These are phyloP conservation scores for Amazona ochrocephala DNA, from an alignment of 2,797 vertebrate species.

Conservation along the genomic window DNA sequence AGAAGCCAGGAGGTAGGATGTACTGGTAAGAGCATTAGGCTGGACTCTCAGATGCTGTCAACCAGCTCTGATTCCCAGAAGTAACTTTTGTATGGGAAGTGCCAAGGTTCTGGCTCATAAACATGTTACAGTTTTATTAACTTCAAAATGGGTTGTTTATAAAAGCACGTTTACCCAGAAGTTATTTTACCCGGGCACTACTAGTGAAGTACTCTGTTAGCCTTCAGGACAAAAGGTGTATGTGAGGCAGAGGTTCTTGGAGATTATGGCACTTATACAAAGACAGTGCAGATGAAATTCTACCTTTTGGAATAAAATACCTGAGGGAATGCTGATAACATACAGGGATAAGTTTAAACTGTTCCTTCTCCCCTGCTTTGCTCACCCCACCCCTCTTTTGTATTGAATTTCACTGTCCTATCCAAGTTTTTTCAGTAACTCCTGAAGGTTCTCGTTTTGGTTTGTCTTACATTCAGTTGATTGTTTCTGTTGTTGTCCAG, in stretches of 20 bases:
- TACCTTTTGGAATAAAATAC: conserved; percentile 2
- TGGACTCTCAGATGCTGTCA: background rate
- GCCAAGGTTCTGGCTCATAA: background rate
- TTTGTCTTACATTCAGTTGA: background rate
- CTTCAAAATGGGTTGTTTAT: background rate
- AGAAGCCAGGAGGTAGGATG: background rate
- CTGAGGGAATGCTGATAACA: conserved; percentile 16
- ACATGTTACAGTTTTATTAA: background rate
- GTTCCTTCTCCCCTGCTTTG: background rate
- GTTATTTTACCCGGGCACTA: background rate
- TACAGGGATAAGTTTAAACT: background rate
- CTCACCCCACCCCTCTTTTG: background rate
- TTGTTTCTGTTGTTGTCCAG: background rate
- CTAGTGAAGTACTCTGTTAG: conserved; percentile 11
- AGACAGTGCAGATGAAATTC: conserved; percentile 12
- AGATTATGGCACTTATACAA: background rate
- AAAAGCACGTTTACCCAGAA: background rate
- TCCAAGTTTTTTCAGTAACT: background rate
- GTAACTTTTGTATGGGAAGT: background rate
- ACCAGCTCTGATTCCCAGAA: background rate
- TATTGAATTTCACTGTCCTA: background rate
- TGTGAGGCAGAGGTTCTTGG: conserved; percentile 13
- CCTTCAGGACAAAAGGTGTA: background rate
- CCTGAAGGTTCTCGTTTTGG: background rate
- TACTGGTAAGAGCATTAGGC: background rate